Conservation (phyloP, 1,140 invertebrate genomes). For the Drosophila busckii region DNA sequence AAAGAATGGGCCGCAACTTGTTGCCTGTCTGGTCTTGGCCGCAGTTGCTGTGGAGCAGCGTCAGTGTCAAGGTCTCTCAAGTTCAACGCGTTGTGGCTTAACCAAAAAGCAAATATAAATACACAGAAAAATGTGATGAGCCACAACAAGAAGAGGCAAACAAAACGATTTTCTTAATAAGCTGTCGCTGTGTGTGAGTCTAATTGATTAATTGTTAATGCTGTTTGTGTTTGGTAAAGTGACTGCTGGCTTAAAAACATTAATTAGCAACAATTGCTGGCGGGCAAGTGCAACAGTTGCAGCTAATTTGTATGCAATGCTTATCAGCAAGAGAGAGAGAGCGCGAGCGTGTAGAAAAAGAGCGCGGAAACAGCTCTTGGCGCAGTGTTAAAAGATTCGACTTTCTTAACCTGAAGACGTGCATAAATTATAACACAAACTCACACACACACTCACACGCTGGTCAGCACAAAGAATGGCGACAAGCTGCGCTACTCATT, state of each 20-base stretch:
- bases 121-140: not conserved
- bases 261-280: slow-evolving; percentile 18
- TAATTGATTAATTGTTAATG: too few species aligned
- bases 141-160: not conserved
- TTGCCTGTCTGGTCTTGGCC: slow-evolving; percentile 28
- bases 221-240: too few species aligned
- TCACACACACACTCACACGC: slow-evolving; percentile 17
- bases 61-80: slow-evolving; percentile 79
- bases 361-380: slow-evolving; percentile 2
- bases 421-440: slow-evolving; percentile 70
- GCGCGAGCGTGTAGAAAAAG: not conserved
- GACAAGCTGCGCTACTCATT: slow-evolving; percentile 52
- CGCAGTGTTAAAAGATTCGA: slow-evolving; percentile 46
- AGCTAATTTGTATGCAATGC: slow-evolving; percentile 27
- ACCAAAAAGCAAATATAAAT: slow-evolving; percentile 5
- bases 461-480: slow-evolving; percentile 58
- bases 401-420: slow-evolving; percentile 74
- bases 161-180: too few species aligned
- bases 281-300: slow-evolving; percentile 8
- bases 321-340: slow-evolving; percentile 39
- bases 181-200: too few species aligned
- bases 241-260: too few species aligned
- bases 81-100: slow-evolving; percentile 60
- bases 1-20: slow-evolving; percentile 56
- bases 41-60: slow-evolving; percentile 75